A percentile compares a stretch with the other conserved stretches of the same genome.
These are phyloP conservation scores for Leptopilina myrica DNA, from an alignment of 2,888 invertebrate species.

Conservation along the genomic window DNA sequence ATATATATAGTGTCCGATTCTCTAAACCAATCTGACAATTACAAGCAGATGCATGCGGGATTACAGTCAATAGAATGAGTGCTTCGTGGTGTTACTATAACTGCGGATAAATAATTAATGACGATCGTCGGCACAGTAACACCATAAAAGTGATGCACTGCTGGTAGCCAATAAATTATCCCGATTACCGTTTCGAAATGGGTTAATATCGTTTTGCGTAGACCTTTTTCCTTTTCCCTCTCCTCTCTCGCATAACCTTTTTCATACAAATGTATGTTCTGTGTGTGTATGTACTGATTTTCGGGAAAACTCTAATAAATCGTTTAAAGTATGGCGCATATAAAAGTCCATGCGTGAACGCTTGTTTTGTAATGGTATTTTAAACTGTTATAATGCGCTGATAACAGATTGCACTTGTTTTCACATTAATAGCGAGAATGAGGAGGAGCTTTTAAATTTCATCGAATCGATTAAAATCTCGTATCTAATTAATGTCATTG, in stretches of 20 bases:
- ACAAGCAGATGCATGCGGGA: constrained; percentile 35
- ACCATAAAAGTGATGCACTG: constrained; percentile 61
- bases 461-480: not conserved
- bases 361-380: constrained; percentile 53
- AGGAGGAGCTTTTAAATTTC: constrained; percentile 28
- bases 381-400: constrained; percentile 58
- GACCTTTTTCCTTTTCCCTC: constrained; percentile 45
- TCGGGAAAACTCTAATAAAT: constrained; percentile 53
- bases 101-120: constrained; percentile 58
- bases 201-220: constrained; percentile 57
- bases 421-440: not conserved
- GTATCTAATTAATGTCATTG: too few relatives aligned
- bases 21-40: constrained; percentile 39
- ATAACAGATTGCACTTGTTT: constrained; percentile 47
- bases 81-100: constrained; percentile 44
- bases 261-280: constrained; percentile 14
- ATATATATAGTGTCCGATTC: not conserved
- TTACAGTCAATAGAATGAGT: constrained; percentile 31
- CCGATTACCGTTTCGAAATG: constrained; percentile 60
- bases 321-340: constrained; percentile 49
- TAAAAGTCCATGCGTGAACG: constrained; percentile 56
- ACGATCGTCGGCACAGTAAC: constrained; percentile 41
- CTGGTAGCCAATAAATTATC: constrained; percentile 60
- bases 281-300: constrained; percentile 44
- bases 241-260: not conserved